Conservation (phyloP, 1,140 invertebrate species). For the Batillaria attramentaria region DNA sequence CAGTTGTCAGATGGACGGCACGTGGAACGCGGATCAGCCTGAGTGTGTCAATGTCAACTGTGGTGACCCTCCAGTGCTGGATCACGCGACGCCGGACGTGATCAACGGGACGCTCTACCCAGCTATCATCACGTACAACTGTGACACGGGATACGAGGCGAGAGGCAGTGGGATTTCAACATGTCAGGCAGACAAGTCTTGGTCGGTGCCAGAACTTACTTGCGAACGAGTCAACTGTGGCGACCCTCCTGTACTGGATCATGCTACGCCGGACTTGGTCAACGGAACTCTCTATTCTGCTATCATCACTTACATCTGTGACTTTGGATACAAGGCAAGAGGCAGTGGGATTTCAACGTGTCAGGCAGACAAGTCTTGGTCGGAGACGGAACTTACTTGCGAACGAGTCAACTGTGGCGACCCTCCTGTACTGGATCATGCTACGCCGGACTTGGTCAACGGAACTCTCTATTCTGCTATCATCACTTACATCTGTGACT, state of each 20-base stretch:
- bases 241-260: constrained; percentile 40
- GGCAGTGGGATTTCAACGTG: constrained; percentile 48
- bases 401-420: constrained; percentile 53
- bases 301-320: constrained; percentile 74
- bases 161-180: constrained; percentile 61
- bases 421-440: constrained; percentile 73
- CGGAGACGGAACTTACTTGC: constrained; percentile 58
- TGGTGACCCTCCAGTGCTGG: constrained; percentile 40
- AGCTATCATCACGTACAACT: constrained; percentile 67
- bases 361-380: constrained; percentile 61
- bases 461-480: constrained; percentile 24
- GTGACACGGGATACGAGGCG: constrained; percentile 82
- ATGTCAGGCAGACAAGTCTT: constrained; percentile 47
- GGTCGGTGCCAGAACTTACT: constrained; percentile 52
- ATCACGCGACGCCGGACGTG: constrained; percentile 45
- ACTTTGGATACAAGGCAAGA: constrained; percentile 81
- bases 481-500: constrained; percentile 65
- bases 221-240: constrained; percentile 53
- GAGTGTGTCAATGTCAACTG: constrained; percentile 55
- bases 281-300: constrained; percentile 33
- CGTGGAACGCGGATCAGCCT: constrained; percentile 51
- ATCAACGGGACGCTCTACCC: constrained; percentile 25
- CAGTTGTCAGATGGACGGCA: constrained; percentile 50
- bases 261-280: constrained; percentile 41
- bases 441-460: constrained; percentile 58